Base-by-base conservation (phyloP, 2,888 invertebrate species). In the Gastracanthus pulcherrimus region DNA sequence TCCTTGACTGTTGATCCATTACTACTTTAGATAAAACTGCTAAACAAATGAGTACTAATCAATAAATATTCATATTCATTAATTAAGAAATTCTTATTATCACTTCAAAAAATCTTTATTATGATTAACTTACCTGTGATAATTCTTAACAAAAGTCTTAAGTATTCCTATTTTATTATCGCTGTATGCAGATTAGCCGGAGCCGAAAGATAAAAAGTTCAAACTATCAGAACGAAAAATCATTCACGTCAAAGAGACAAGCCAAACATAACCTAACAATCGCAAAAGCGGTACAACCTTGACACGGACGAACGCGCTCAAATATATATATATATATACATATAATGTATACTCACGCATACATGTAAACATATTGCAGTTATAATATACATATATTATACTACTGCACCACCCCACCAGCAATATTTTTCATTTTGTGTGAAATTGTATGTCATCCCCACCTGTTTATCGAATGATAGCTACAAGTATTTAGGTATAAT, bases 221-320 rank as follows among this genome's bases (percentile, higher is more conserved):
- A 79, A 67, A 70, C 16, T 38, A 75, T 66, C 55, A 66, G 16
- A 69, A 67, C 9, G 38, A 69, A 76, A 64, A 60, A 26, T 64
- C 36, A 48, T 23, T 60, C n/a, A 58, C 41, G 45, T 62, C 31
- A 67, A 69, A 69, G 31, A 23, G 11, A 36, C 26, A 31, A n/a
- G 29, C 19, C 19, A 76, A 41, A 66, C 55, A 48, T 76, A 76
- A 76, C 76, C 76, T 45, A 31, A 3, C 45, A 58, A 76, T 16
- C 41, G 19, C n/a, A n/a, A 48, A 19, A 48, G 19, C 48, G 6
- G 48, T 7, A 6, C 23, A 51, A 51, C 51, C 51, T 51, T 51
- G 51, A 51, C 48, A 9, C 23, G 23, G 51, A 11, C 19, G 51
- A 26, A 19, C 23, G 23, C 51, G 51, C 51, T 51, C 19, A n/a